These are phyloP conservation scores for Phycodurus eques DNA, from an alignment of 2,113 vertebrate genomes.

Conservation along the genomic window DNA sequence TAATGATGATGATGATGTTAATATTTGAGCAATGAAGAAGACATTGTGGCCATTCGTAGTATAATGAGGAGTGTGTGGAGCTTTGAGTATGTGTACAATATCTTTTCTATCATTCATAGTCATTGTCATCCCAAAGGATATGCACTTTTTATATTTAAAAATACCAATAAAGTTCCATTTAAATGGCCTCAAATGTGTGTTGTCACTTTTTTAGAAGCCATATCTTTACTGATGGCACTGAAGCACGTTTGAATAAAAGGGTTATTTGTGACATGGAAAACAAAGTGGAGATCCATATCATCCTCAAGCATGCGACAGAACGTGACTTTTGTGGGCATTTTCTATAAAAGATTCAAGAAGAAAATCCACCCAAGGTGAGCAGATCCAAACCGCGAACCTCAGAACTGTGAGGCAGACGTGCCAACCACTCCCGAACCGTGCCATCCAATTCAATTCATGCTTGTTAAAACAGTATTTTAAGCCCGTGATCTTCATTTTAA, in stretches of 20 bases:
- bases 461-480: no score
- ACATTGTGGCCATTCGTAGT: conserved; percentile 48
- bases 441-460: background rate
- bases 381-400: no score
- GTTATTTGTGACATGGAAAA: no score
- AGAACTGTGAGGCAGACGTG: no score
- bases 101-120: conserved; percentile 61
- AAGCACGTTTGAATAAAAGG: background rate
- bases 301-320: no score
- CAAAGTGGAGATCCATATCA: no score
- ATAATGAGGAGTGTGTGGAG: conserved; percentile 39
- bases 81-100: conserved; percentile 45
- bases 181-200: conserved; percentile 29
- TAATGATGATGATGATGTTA: conserved; percentile 25
- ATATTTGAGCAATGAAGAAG: conserved; percentile 33
- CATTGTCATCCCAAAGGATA: conserved; percentile 49
- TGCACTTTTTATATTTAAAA: conserved; percentile 60
- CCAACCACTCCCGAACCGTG: no score
- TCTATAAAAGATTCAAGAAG: no score
- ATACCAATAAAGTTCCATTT: conserved; percentile 43
- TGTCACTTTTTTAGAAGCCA: conserved; percentile 15
- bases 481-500: no score
- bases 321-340: no score
- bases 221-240: background rate
- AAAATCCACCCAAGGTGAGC: no score